Conservation (phyloP, 2,888 invertebrate genomes). For the Rhopalosiphum nymphaeae region DNA sequence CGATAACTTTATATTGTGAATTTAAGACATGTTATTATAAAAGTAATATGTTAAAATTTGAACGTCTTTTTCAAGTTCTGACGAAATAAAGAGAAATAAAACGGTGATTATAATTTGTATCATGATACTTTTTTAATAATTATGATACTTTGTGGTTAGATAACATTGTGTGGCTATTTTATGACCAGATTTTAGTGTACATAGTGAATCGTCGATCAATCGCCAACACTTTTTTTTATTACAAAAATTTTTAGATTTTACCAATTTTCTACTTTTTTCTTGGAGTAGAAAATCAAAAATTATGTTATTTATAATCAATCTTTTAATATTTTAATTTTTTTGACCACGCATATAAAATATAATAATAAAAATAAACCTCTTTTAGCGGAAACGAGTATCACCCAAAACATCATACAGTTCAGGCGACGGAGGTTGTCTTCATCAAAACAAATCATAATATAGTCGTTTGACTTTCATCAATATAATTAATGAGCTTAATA, state of each 20-base stretch:
- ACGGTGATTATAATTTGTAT: neutral
- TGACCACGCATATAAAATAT: neutral
- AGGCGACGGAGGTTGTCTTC: too few species aligned
- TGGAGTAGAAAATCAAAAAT: neutral
- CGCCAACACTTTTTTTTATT: neutral
- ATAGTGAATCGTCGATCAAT: neutral
- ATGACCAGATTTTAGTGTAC: neutral
- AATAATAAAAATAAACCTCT: too few species aligned
- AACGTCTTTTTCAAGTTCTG: neutral
- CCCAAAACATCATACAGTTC: neutral
- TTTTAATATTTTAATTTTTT: neutral
- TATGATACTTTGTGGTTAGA: neutral
- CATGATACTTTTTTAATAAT: neutral
- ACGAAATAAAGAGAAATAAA: neutral
- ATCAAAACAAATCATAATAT: neutral
- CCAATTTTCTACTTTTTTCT: neutral
- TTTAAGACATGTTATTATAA: neutral
- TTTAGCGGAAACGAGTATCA: too few species aligned
- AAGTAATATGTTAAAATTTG: neutral
- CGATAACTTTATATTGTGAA: neutral
- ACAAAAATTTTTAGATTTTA: neutral
- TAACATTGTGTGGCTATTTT: neutral
- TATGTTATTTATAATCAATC: neutral
- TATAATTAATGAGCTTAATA: neutral
- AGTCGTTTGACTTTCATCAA: neutral